Evolutionary conservation across 1,140 invertebrate species (phyloP), one percentile per base, ranked within the genome.

Genomic region (Drosophila arizonae): DNA sequence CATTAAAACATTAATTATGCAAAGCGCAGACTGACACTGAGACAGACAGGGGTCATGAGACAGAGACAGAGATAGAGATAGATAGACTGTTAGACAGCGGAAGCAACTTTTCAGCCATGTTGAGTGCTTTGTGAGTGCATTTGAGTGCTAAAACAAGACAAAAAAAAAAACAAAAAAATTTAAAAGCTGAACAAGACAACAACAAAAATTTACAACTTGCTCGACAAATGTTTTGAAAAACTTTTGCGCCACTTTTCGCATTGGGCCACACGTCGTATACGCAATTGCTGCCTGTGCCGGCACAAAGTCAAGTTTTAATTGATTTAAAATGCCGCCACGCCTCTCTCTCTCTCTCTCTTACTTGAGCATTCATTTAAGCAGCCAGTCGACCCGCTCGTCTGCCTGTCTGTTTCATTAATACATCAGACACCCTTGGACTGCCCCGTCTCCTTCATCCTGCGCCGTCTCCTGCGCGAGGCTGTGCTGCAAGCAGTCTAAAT

Each of bases 1-100:
- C 82, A 87, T 87, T 87, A 88, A 88, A 74, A 72, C 76, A 87
- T 88, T 87, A 88, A 87, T 87, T 87, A 87, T 87, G 84, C 72
- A 77, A 82, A 77, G 72, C 68, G 69, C 72, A 76, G 52, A 50
- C 71, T 57, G 65, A 24, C 1, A 24, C 21, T 24, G 21, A 24
- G 21, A 41, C 21, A 41, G 4, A 48, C n/a, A 24, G 3, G 21
- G 21, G 3, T 15, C 43, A 2, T 17, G 21, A 43, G 13, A 50
- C 24, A 41, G 52, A 45, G 33, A 11, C 3, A 61, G n/a, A 41
- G 33, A 51, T 21, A 45, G 4, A 56, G 30, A 5, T 10, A 54
- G 39, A 62, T 10, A 36, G 56, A 48, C 33, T 45, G 4, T 21
- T 8, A 71, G 52, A 60, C 30, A 46, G 41, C 54, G 30, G 63